These are phyloP conservation scores for Axis porcinus DNA, from an alignment of 2,113 vertebrate species.

Conservation along the genomic window DNA sequence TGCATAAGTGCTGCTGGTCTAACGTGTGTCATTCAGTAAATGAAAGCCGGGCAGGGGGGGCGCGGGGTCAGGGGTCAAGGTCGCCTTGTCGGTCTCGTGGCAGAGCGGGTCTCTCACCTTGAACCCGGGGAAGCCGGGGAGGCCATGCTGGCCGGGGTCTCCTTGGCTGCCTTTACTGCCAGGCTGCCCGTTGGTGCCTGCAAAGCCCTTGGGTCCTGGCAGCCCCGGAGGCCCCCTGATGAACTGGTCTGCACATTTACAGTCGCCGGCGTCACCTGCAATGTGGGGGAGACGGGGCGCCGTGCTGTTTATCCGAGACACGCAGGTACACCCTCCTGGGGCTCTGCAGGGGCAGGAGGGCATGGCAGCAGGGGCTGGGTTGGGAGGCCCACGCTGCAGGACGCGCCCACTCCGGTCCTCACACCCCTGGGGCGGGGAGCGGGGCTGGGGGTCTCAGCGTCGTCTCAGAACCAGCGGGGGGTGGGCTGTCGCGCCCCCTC, in stretches of 20 bases:
- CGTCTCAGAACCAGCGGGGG: background rate
- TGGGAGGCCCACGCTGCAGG: accelerated
- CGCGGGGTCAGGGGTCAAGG: background rate
- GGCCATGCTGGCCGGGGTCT: slow-evolving; percentile 85
- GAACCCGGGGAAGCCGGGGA: slow-evolving; percentile 82
- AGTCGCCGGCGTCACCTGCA: slow-evolving; percentile 82
- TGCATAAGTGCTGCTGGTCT: accelerated
- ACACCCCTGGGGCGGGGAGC: accelerated
- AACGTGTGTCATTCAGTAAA: background rate
- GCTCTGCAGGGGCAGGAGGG: background rate
- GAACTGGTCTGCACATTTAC: slow-evolving; percentile 69
- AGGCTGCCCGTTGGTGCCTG: slow-evolving; percentile 73
- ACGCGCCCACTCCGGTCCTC: background rate
- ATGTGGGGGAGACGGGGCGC: background rate
- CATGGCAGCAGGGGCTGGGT: accelerated
- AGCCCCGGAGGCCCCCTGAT: slow-evolving; percentile 71
- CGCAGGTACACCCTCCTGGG: accelerated
- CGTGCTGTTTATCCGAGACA: accelerated
- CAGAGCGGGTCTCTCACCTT: slow-evolving; percentile 71
- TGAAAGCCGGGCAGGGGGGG: background rate
- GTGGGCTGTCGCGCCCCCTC: accelerated
- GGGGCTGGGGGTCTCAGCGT: background rate
- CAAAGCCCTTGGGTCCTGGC: slow-evolving; percentile 80
- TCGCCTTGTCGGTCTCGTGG: accelerated
- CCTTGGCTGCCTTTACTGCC: slow-evolving; percentile 80